Percentiles rank a stretch among this genome's conserved stretches.
phyloP scores from a whole-genome alignment of 2,113 vertebrate species.

The Otis tarda region DNA sequence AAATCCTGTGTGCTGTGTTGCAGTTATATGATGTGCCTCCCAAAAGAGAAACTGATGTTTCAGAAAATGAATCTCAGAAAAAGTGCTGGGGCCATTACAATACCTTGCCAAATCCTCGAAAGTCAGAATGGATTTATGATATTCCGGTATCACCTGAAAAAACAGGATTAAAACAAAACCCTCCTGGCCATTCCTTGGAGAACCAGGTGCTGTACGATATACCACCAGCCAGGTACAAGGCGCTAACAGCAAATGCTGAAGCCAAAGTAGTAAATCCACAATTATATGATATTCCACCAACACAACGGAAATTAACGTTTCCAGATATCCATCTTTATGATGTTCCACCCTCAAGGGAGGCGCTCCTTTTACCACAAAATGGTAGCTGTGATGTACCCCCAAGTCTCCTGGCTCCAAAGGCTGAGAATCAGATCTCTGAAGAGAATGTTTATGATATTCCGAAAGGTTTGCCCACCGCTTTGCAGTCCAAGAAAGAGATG shows the following conservation, averaged over 20 bases:
- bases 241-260: background rate
- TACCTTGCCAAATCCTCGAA: constrained; percentile 78
- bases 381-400: constrained; percentile 46
- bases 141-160: constrained; percentile 77
- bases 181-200: background rate
- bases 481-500: background rate
- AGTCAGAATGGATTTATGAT: constrained; percentile 88
- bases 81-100: constrained; percentile 57
- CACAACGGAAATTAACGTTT: constrained; percentile 11
- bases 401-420: constrained; percentile 47
- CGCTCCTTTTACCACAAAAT: background rate
- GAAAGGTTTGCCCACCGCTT: background rate
- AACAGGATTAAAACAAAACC: background rate
- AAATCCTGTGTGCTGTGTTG: constrained; percentile 1
- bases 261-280: background rate
- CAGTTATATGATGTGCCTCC: constrained; percentile 80
- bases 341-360: constrained; percentile 35
- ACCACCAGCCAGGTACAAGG: constrained; percentile 46
- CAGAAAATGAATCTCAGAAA: constrained; percentile 42
- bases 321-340: constrained; percentile 50
- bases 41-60: constrained; percentile 61
- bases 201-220: constrained; percentile 32
- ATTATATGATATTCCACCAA: background rate
- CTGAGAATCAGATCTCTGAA: constrained; percentile 63
- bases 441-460: constrained; percentile 78